Evolutionary conservation across 2,888 invertebrate genomes (phyloP), one percentile per base, ranked within the genome.

Genomic region (Netelia inedita): DNA sequence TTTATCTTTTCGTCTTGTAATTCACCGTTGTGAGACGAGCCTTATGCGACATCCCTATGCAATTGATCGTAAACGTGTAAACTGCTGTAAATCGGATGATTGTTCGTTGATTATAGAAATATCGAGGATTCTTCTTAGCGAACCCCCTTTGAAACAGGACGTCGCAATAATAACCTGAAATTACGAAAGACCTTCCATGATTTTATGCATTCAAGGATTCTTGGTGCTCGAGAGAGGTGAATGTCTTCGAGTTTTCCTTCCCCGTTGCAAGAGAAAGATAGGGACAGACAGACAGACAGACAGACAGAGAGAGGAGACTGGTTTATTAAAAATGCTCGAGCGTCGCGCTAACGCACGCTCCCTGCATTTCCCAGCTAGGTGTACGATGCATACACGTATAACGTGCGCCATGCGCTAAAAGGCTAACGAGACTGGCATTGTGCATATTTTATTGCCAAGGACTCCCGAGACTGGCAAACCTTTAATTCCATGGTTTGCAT

Each of bases 381-480:
- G 41, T 19, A 19, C 57, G 53, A 10, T 55, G 35, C 14, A 28
- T 21, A 14, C 16, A 43, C 35, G 5, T 46, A 46, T 46, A 46
- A 61, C 28, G 23, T 43, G 11, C 9, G 53, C 1, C 19, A 63
- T 63, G 74, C 65, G 21, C 65, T 78, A 50, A 81, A 69, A 78
- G 50, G 55, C 76, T 69, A 61, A 75, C 72, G 59, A 75, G 53
- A 83, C 71, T 80, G 79, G 75, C 75, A 80, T 76, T 80, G 72
- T 72, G 74, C 74, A 63, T 73, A 63, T 43, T 73, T 79, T 82
- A 85, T 81, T 81, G 85, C 55, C 81, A 81, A 78, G 85, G 81
- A 85, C 78, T 81, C 82, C 41, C 55, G 82, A 50, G 28, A 66
- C 59, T 65, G 28, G 3, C 35, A 68, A 68, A 19, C 0, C 28